Base-by-base conservation (phyloP, 2,113 vertebrate species). In the Heterocephalus glaber region DNA sequence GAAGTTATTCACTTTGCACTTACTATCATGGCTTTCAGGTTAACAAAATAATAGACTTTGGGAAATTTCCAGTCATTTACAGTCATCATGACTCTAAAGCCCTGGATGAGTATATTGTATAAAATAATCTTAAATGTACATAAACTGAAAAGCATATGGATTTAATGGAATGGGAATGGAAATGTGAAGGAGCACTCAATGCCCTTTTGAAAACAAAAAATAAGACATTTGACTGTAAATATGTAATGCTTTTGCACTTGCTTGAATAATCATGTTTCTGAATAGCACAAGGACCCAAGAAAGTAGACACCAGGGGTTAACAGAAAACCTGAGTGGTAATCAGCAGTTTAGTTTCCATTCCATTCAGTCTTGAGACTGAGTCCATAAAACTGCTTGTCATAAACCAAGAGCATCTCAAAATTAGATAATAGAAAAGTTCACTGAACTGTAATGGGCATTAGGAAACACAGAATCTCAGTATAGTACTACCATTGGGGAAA, bases 391-490 rank as follows among this genome's bases (percentile, higher is more conserved):
- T 87, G 52, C 89, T 95, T 91, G 54, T 84, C 74, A 89, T 89
- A 81, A 89, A 92, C n/a, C 3, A 91, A 44, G 17, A 47, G 3
- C 72, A 86, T 89, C 94, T 96, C n/a, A 88, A n/a, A 93, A 95
- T 92, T 95, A 94, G n/a, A 93, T 94, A 89, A 93, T 17, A 80
- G 89, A 96, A 41, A 63, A 90, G 63, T 87, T 96, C 94, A 94
- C 52, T 96, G 96, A 96, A 93, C 74, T 97, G 14, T 93, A 86
- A 80, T 86, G 60, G 82, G 19, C 88, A 93, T 95, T 94, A 95
- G 93, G 82, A 92, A 90, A 82, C 28, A 82, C 56, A 91, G 38
- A 94, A 85, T 74, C 94, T 92, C 44, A 90, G 24, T 52, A 30
- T 38, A 92, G 22, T 61, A 35, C 49, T 92, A 74, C 63, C 58